Evolutionary conservation across 2,113 vertebrate species (phyloP).

Genomic region (Typhlomys cinereus): DNA sequence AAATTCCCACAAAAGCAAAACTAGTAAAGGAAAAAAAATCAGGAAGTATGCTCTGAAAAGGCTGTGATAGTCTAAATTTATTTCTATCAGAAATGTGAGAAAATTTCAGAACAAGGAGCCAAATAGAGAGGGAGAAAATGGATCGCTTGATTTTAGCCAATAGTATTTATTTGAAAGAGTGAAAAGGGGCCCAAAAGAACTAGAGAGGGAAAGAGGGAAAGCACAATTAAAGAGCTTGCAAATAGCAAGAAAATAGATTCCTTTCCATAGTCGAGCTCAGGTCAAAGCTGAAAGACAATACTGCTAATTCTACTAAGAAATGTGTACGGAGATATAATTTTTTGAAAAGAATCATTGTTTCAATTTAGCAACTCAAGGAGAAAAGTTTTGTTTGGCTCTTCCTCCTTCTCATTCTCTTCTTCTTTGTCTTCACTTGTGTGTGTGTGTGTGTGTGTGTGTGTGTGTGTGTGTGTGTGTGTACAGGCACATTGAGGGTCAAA

Average conservation of each 20-base stretch:
- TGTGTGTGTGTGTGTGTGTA: not conserved
- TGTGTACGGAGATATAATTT: not conserved
- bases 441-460: not conserved
- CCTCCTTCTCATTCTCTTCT: not conserved
- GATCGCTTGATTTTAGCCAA: not conserved
- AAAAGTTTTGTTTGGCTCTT: too few species aligned
- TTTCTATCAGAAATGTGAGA: constrained; percentile 6
- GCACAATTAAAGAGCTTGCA: not conserved
- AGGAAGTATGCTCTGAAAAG: not conserved
- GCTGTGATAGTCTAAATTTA: not conserved
- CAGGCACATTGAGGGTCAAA: not conserved
- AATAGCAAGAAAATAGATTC: not conserved
- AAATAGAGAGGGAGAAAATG: not conserved
- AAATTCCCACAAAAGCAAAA: not conserved
- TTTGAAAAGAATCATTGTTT: too few species aligned
- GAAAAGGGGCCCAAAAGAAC: not conserved
- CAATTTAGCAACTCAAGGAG: too few species aligned
- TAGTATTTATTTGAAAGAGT: not conserved
- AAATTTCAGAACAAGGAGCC: not conserved
- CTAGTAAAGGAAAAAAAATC: not conserved
- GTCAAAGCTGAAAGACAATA: not conserved
- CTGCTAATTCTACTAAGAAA: not conserved
- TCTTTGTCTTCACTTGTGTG: not conserved
- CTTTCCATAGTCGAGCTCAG: not conserved
- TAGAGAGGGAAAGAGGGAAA: not conserved